Evolutionary conservation across 2,888 invertebrate species (phyloP), one percentile per base, ranked within the genome.

Genomic region (Apodemia duryi): DNA sequence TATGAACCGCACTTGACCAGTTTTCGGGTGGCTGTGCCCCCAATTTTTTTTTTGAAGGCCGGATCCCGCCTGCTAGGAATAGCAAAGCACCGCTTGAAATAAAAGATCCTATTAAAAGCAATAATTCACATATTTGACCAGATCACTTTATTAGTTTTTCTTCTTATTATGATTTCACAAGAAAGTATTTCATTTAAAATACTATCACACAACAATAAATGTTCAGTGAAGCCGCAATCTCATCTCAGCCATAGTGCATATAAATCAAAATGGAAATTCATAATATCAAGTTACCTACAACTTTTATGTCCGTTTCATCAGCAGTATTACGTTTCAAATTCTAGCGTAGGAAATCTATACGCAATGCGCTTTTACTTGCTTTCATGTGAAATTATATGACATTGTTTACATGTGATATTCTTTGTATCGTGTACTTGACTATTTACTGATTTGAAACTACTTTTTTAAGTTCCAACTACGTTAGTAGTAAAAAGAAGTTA

Each of bases 321-420:
- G 13, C 32, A 57, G 32, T 57, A 57, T 57, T 32, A 57, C 32
- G 6, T 57, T 57, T 29, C 57, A 32, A 57, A 57, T 6, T 13
- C 57, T 35, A 29, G 32, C 13, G 32, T 32, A 57, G 29, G 57
- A 57, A 57, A 57, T 35, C 57, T 57, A 57, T 57, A 29, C 57
- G 32, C 57, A 11, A 57, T 35, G 13, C 32, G 32, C 57, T 57
- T 57, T 57, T 57, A 57, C 57, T 57, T 6, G 13, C 57, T 57
- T 57, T 57, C 54, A 57, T 57, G 54, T 57, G 54, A 57, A 57
- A 29, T 57, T 28, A 57, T 57, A 7, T 57, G 54, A 57, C 54
- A 57, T 57, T 57, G 54, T 57, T 57, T 3, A 11, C 29, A 29
- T 13, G 10, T 52, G 52, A 52, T 46, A 46, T 46, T 46, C 46